Base-by-base conservation (phyloP, 2,797 vertebrate species). In the Acanthurus lineatus region DNA sequence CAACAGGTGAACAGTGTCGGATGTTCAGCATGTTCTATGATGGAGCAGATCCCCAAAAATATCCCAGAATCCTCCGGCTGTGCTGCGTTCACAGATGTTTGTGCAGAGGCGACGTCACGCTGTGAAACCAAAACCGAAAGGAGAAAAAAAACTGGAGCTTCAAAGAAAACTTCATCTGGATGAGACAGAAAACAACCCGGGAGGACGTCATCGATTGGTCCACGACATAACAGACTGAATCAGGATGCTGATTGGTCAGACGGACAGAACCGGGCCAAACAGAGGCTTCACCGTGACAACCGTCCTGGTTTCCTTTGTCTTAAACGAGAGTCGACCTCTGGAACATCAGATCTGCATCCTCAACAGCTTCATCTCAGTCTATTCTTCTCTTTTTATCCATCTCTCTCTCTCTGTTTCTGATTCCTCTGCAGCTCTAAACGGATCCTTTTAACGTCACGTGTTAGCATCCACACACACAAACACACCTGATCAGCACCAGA, bases 311-410 rank as follows among this genome's bases (percentile, higher is more conserved):
- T 64, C 54, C 71, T 70, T 38, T 28, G 56, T 78, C 48, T 60
- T 72, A 52, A 72, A 70, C 68, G 25, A 75, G 25, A 75, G 48
- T 0, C 22, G 12, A n/a, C n/a, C 49, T 32, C 61, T 67, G n/a
- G 3, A 56, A 47, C n/a, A 0, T 25, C 25, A 2, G 25, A 25
- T 47, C 52, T 19, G 45, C 10, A 19, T 45, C 71, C 16, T 40
- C 6, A 40, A 63, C 42, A 17, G 42, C 40, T 16, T 40, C 6
- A 3, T 19, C 2, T 20, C 10, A 51, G 15, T 28, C 16, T 67
- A 67, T 62, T 72, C 48, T 78, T 56, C 58, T 71, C 68, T 82
- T 76, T 63, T 71, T 48, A 49, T 53, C 62, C 76, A 86, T 90
- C 32, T 48, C 15, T 88, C 15, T 88, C 57, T 49, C 53, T 32